phyloP scores from a whole-genome alignment of 2,797 vertebrate genomes.

The Oophaga sylvatica region DNA sequence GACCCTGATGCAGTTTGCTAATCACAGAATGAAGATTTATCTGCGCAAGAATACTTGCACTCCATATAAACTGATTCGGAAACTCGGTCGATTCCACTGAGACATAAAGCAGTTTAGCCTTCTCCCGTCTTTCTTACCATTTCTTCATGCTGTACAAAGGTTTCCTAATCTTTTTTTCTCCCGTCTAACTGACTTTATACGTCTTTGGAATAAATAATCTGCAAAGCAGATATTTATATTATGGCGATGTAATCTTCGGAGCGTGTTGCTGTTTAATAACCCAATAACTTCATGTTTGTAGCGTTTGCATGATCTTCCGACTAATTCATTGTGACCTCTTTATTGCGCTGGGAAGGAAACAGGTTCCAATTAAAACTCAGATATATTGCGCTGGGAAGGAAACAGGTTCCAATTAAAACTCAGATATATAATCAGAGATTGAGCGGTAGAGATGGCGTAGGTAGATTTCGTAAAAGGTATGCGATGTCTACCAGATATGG shows the following conservation, averaged over 20 bases:
- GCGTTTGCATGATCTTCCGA: neutral
- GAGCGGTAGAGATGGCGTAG: neutral
- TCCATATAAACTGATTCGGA: slow-evolving; percentile 20
- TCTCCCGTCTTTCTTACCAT: neutral
- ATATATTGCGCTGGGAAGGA: neutral
- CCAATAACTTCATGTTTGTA: slow-evolving; percentile 17
- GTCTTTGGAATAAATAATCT: slow-evolving; percentile 46
- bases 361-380: neutral
- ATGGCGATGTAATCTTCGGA: slow-evolving; percentile 13
- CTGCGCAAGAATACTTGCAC: neutral
- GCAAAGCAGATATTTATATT: slow-evolving; percentile 37
- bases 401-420: neutral
- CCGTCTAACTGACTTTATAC: slow-evolving; percentile 16
- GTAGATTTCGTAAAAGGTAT: neutral
- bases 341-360: neutral
- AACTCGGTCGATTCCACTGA: neutral
- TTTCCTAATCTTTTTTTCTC: slow-evolving; percentile 22
- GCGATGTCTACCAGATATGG: neutral
- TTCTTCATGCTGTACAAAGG: neutral
- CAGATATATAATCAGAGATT: neutral
- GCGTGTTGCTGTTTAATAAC: neutral
- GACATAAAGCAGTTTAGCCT: slow-evolving; percentile 25
- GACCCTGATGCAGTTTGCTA: neutral
- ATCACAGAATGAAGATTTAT: slow-evolving; percentile 16
- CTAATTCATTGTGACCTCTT: neutral